These are phyloP conservation scores for Epinephelus coioides DNA, from an alignment of 2,797 vertebrate genomes.

Conservation along the genomic window DNA sequence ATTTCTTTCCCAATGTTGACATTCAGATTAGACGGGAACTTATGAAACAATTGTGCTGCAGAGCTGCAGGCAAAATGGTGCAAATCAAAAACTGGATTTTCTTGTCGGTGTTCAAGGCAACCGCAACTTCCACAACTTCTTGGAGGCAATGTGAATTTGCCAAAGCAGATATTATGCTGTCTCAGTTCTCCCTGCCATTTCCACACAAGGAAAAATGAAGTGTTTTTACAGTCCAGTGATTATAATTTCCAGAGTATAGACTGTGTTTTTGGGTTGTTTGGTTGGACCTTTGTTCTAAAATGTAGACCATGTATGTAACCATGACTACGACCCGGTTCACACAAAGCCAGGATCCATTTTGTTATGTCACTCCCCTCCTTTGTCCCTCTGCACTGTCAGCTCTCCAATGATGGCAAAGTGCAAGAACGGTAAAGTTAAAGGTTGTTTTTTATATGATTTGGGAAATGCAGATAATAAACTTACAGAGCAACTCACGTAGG, in stretches of 20 bases:
- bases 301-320: conserved; percentile 1
- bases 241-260: neutral
- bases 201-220: neutral
- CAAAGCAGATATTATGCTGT: neutral
- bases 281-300: conserved; percentile 3
- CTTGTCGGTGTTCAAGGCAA: neutral
- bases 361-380: neutral
- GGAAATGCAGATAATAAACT: neutral
- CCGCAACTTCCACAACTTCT: neutral
- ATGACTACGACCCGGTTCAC: conserved; percentile 35
- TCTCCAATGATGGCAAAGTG: conserved; percentile 5
- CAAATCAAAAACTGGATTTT: conserved; percentile 19
- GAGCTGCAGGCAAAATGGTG: conserved; percentile 21
- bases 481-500: neutral
- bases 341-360: conserved; percentile 4
- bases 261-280: conserved; percentile 21
- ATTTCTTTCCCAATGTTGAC: neutral
- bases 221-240: neutral
- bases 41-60: neutral
- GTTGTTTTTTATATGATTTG: neutral
- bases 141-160: neutral
- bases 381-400: conserved; percentile 8
- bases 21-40: conserved; percentile 21
- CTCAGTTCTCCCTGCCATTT: neutral
- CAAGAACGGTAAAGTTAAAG: neutral